Conservation (phyloP, 2,113 vertebrate species). For the Xenopus tropicalis region DNA sequence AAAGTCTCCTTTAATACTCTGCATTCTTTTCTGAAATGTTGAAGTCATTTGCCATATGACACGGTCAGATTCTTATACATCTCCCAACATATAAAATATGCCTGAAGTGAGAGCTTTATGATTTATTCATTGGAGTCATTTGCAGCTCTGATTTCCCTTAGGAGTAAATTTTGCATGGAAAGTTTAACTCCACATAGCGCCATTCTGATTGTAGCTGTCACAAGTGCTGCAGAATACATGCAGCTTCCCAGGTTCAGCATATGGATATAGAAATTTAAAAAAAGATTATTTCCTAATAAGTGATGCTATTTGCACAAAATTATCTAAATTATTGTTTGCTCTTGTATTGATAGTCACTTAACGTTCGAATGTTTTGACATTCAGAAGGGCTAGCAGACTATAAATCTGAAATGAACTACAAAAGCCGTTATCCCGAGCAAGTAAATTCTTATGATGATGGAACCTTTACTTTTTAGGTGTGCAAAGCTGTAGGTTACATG, state of each 20-base stretch:
- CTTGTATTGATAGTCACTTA: no score
- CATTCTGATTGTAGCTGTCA: neutral
- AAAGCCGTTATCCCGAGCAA: neutral
- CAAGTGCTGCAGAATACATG: neutral
- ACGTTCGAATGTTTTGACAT: no score
- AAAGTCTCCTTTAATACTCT: neutral
- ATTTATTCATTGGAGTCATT: conserved; percentile 37
- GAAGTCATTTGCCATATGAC: conserved; percentile 15
- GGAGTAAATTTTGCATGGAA: conserved; percentile 26
- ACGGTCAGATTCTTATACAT: conserved; percentile 18
- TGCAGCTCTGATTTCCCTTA: conserved; percentile 30
- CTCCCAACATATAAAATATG: conserved; percentile 8
- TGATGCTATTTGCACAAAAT: neutral
- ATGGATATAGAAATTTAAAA: neutral
- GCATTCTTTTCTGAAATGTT: conserved; percentile 8
- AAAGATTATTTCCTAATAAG: neutral
- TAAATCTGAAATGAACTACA: neutral
- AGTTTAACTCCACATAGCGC: conserved; percentile 1
- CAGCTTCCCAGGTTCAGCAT: neutral
- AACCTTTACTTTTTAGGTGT: neutral
- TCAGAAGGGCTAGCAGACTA: neutral
- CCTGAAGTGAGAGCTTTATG: conserved; percentile 33
- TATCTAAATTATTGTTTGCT: neutral
- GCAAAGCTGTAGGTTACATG: neutral
- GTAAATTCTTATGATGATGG: neutral